Conservation (phyloP, 1,140 invertebrate genomes). For the Liolophura sinensis region DNA sequence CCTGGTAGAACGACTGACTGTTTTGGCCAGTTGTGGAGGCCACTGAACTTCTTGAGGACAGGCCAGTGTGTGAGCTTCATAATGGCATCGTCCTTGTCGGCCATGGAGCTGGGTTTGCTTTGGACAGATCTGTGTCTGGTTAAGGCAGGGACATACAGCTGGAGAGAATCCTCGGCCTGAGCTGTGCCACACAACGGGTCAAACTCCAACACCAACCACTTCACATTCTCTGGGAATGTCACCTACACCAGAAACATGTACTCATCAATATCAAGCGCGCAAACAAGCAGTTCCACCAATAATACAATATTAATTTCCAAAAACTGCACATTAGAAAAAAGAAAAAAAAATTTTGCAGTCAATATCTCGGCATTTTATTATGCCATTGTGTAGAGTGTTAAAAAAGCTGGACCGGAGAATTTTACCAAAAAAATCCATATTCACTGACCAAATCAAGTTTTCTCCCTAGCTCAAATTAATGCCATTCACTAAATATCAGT, state of each 20-base stretch:
- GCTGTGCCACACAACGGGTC: slow-evolving; percentile 89
- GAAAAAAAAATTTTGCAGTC: too few species aligned
- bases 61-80: slow-evolving; percentile 66
- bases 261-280: not conserved
- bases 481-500: too few species aligned
- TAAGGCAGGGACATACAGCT: slow-evolving; percentile 75
- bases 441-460: too few species aligned
- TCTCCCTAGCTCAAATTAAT: too few species aligned
- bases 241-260: slow-evolving; percentile 65
- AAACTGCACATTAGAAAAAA: too few species aligned
- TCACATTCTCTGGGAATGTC: slow-evolving; percentile 82
- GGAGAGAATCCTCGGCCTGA: slow-evolving; percentile 90
- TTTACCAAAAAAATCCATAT: too few species aligned
- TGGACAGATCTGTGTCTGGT: slow-evolving; percentile 10
- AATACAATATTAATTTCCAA: too few species aligned
- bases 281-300: too few species aligned
- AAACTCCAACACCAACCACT: slow-evolving; percentile 93
- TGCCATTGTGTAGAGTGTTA: too few species aligned
- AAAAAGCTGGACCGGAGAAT: too few species aligned
- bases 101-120: slow-evolving; percentile 13
- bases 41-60: slow-evolving; percentile 72
- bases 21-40: slow-evolving; percentile 82
- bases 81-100: slow-evolving; percentile 44
- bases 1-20: slow-evolving; percentile 83
- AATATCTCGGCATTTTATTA: too few species aligned